Conservation (phyloP, 1,140 invertebrate species). For the Lordiphosa mommai region DNA sequence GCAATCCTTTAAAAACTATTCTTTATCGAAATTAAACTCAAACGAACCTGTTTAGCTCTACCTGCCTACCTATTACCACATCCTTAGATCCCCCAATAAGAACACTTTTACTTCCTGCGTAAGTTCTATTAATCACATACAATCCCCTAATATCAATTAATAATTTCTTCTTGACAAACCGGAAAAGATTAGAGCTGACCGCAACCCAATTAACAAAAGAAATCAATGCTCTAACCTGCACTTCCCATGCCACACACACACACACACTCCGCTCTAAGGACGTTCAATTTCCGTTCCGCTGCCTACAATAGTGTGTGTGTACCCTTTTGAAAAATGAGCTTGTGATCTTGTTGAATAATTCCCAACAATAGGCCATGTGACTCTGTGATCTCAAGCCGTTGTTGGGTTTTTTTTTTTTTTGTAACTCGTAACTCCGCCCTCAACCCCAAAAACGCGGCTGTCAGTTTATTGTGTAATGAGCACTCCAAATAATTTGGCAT, state of each 20-base stretch:
- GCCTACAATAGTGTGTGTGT: neutral
- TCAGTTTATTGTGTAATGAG: slow-evolving; percentile 72
- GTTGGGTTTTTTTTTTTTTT: neutral
- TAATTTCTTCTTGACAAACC: slow-evolving; percentile 33
- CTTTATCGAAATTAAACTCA: too few relatives aligned
- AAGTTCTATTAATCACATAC: slow-evolving; percentile 6
- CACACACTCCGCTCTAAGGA: slow-evolving; percentile 16
- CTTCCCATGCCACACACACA: slow-evolving; percentile 19
- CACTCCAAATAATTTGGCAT: slow-evolving; percentile 74
- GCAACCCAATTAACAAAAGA: slow-evolving; percentile 13
- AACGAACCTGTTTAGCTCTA: too few relatives aligned
- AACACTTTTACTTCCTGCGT: neutral
- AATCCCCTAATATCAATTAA: slow-evolving; percentile 43
- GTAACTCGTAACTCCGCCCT: slow-evolving; percentile 7
- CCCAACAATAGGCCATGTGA: neutral
- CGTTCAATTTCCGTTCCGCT: slow-evolving; percentile 45
- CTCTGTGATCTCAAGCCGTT: slow-evolving; percentile 35
- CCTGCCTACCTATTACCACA: too few relatives aligned
- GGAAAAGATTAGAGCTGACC: slow-evolving; percentile 60
- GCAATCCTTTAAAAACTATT: too few relatives aligned
- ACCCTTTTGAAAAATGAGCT: slow-evolving; percentile 64
- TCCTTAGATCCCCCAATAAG: neutral
- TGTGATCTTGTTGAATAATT: slow-evolving; percentile 67
- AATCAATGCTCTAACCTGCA: neutral
- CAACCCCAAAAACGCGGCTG: slow-evolving; percentile 14